A percentile compares a stretch with the other conserved stretches of the same genome.
Conservation (phyloP, 2,888 invertebrate species). For the Diplazon laetatorius region DNA sequence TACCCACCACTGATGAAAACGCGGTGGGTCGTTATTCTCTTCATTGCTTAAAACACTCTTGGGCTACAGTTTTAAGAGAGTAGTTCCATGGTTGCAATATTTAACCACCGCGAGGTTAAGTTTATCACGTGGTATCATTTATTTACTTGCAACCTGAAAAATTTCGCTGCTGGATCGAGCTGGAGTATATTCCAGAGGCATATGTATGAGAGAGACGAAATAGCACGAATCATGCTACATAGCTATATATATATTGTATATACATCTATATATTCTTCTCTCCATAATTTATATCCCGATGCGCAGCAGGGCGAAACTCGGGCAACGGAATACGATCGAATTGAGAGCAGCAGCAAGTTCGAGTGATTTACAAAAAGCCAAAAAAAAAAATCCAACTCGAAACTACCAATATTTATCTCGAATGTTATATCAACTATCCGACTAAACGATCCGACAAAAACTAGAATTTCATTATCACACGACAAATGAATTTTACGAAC, state of each 20-base stretch:
- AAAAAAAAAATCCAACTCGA: neutral
- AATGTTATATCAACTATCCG: constrained; percentile 13
- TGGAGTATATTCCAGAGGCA: neutral
- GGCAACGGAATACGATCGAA: neutral
- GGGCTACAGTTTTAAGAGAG: constrained; percentile 17
- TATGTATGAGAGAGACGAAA: constrained; percentile 9
- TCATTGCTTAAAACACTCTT: neutral
- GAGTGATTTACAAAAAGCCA: neutral
- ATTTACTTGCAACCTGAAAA: constrained; percentile 57
- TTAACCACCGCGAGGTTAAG: constrained; percentile 59
- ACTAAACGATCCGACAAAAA: no score
- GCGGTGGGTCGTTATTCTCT: neutral
- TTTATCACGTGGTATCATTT: constrained; percentile 59
- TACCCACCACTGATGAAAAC: neutral
- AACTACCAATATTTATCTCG: neutral
- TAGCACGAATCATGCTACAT: no score
- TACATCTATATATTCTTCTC: neutral
- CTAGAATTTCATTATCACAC: no score
- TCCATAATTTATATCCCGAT: constrained; percentile 4
- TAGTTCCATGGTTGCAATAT: constrained; percentile 57
- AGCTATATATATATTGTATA: no score
- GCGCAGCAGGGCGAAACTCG: neutral
- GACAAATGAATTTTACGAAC: neutral
- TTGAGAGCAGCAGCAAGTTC: neutral
- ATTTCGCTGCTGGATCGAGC: constrained; percentile 40